phyloP scores from a whole-genome alignment of 2,113 vertebrate genomes.

The western clawed frog (Xenopus tropicalis) region UCB_Xtro_10.0 CM004444.2:52134001-52134500 shows the following conservation, averaged over 20 bases:
- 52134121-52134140: too few species aligned
- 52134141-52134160: too few species aligned
- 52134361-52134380: slow-evolving; percentile 27
- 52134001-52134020: slow-evolving; percentile 89
- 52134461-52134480: slow-evolving; percentile 6
- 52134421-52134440: slow-evolving; percentile 43
- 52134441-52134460: slow-evolving; percentile 24
- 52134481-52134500: slow-evolving; percentile 28
- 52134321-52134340: slow-evolving; percentile 37
- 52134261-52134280: slow-evolving; percentile 27
- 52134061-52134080: too few species aligned
- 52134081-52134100: too few species aligned
- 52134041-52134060: too few species aligned
- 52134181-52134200: too few species aligned
- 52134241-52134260: slow-evolving; percentile 8
- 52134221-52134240: slow-evolving; percentile 29
- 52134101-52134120: too few species aligned
- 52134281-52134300: slow-evolving; percentile 41
- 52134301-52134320: slow-evolving; percentile 41
- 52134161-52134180: too few species aligned
- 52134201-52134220: slow-evolving; percentile 29
- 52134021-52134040: too few species aligned
- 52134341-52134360: slow-evolving; percentile 41
- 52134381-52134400: slow-evolving; percentile 42
- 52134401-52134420: slow-evolving; percentile 37